These are phyloP conservation scores for Agrypnia vestita DNA, from an alignment of 1,140 invertebrate species.

Conservation along the genomic window DNA sequence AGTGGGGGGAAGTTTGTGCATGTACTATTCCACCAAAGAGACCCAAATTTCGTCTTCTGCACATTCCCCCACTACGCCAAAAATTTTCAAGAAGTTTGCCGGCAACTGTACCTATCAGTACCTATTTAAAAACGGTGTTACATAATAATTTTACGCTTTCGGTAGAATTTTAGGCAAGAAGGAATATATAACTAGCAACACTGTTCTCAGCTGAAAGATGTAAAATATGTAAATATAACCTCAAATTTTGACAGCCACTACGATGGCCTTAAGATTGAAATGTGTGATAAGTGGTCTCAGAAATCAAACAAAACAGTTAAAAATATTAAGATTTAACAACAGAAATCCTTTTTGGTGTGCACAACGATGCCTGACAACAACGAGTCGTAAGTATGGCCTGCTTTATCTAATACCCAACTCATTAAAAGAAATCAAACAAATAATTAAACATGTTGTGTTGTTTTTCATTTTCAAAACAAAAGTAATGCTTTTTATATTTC, in stretches of 20 bases:
- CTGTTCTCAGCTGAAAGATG: background rate
- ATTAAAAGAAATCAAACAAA: background rate
- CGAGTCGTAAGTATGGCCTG: conserved; percentile 33
- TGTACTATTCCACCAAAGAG: too few relatives aligned
- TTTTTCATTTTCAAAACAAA: background rate
- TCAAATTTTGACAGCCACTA: conserved; percentile 29
- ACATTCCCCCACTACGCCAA: too few relatives aligned
- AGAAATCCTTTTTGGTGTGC: background rate
- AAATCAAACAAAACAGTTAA: conserved; percentile 10
- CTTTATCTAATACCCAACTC: background rate
- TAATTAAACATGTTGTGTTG: too few relatives aligned
- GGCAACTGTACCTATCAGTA: too few relatives aligned
- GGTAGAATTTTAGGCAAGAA: too few relatives aligned
- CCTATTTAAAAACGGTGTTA: too few relatives aligned
- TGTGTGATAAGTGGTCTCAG: background rate
- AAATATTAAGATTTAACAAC: background rate
- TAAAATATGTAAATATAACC: conserved; percentile 43
- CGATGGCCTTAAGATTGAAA: conserved; percentile 26
- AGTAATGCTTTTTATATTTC: conserved; percentile 31
- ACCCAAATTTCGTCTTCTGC: too few relatives aligned
- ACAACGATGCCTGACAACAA: conserved; percentile 15
- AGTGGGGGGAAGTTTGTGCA: too few relatives aligned
- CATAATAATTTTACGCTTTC: too few relatives aligned
- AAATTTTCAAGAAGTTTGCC: too few relatives aligned
- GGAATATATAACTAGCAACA: too few relatives aligned